Evolutionary conservation across 2,113 vertebrate genomes (phyloP).

Genomic region (Salminus brasiliensis): DNA sequence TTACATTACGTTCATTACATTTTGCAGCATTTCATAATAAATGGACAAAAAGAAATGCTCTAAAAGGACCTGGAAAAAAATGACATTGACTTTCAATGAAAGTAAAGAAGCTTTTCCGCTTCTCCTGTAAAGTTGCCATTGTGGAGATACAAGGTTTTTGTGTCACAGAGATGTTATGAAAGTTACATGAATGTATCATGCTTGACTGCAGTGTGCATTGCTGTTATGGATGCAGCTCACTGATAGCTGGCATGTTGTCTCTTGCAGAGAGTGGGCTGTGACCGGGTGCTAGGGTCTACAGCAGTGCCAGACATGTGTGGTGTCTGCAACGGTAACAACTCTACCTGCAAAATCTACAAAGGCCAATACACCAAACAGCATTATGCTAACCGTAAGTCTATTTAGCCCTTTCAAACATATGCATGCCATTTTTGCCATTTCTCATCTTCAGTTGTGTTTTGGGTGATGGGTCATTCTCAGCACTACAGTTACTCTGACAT

Average conservation of each 20-base stretch:
- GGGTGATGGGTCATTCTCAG: neutral
- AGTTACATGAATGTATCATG: too few relatives aligned
- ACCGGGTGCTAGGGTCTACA: constrained; percentile 81
- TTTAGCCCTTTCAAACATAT: neutral
- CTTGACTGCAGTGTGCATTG: too few relatives aligned
- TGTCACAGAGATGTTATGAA: too few relatives aligned
- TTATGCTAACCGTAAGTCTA: constrained; percentile 30
- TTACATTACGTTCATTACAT: too few relatives aligned
- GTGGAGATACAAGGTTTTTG: too few relatives aligned
- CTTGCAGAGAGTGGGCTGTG: constrained; percentile 85
- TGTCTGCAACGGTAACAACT: constrained; percentile 85
- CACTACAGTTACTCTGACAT: neutral
- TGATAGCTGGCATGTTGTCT: constrained; percentile 27
- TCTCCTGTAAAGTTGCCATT: too few relatives aligned
- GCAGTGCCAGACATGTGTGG: constrained; percentile 82
- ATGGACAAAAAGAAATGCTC: too few relatives aligned
- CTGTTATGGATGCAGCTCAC: too few relatives aligned
- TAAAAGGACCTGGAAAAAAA: too few relatives aligned
- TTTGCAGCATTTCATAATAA: too few relatives aligned
- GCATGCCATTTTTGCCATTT: neutral
- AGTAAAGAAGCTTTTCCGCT: too few relatives aligned
- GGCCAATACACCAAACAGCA: constrained; percentile 83
- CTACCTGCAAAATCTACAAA: constrained; percentile 81
- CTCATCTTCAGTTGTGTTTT: neutral
- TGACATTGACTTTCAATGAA: too few relatives aligned